Percentiles rank a stretch among this genome's conserved stretches.
These are phyloP conservation scores for Dichetophora obliterata DNA, from an alignment of 2,888 invertebrate genomes.

Conservation along the genomic window DNA sequence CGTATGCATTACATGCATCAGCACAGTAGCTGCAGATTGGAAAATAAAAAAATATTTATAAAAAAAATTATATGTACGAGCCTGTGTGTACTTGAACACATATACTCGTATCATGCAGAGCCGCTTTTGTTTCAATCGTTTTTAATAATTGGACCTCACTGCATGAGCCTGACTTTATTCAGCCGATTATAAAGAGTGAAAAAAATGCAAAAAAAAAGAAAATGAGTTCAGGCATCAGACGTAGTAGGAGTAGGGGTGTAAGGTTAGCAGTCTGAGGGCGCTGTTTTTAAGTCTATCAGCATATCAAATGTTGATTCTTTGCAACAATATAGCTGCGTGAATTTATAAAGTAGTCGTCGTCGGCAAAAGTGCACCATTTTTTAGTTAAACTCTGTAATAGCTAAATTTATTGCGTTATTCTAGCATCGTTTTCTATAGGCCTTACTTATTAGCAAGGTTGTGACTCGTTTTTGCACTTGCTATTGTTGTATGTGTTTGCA, in stretches of 20 bases:
- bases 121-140: constrained; percentile 32
- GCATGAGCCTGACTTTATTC: not conserved
- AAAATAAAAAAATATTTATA: not conserved
- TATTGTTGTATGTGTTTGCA: too few relatives aligned
- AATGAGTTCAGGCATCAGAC: not conserved
- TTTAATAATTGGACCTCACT: constrained; percentile 28
- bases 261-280: not conserved
- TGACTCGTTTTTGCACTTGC: too few relatives aligned
- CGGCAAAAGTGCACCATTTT: too few relatives aligned
- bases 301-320: constrained; percentile 4
- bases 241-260: not conserved
- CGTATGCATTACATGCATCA: not conserved
- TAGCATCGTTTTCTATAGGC: too few relatives aligned
- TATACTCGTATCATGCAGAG: not conserved
- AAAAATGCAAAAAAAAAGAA: not conserved
- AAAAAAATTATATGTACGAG: not conserved
- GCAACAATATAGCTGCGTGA: not conserved
- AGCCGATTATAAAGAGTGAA: not conserved
- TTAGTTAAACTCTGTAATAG: too few relatives aligned
- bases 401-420: too few relatives aligned
- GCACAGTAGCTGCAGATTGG: not conserved
- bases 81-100: not conserved
- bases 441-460: too few relatives aligned
- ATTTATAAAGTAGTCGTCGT: not conserved
- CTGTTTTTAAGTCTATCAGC: not conserved